Conservation (phyloP, 1,140 invertebrate species). For the Thalassaphorura encarpata region DNA sequence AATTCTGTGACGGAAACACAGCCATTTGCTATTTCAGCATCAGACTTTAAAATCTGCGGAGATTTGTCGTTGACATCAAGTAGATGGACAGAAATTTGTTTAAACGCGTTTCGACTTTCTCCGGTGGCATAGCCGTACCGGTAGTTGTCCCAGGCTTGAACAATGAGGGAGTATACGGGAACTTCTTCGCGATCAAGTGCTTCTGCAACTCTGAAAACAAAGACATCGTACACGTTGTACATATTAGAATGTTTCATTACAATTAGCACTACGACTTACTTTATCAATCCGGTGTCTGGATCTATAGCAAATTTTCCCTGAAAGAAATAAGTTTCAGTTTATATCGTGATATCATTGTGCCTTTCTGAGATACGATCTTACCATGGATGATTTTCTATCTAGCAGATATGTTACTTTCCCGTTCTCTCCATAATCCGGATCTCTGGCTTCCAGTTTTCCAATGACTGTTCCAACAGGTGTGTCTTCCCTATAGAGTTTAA, state of each 20-base stretch:
- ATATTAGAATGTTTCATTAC: too few species aligned
- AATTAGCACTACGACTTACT: conserved; percentile 40
- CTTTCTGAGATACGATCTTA: conserved; percentile 38
- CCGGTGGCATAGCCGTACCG: conserved; percentile 80
- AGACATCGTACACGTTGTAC: not conserved
- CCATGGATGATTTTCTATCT: conserved; percentile 68
- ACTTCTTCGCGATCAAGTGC: conserved; percentile 70
- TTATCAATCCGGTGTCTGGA: conserved; percentile 69
- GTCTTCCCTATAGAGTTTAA: conserved; percentile 60
- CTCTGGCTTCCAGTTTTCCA: conserved; percentile 60
- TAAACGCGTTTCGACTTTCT: conserved; percentile 82
- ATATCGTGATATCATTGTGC: too few species aligned
- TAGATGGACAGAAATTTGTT: conserved; percentile 52
- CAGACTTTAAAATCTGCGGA: conserved; percentile 19
- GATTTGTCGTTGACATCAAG: conserved; percentile 17
- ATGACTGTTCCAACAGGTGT: conserved; percentile 60
- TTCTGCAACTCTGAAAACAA: conserved; percentile 50
- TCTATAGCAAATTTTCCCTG: conserved; percentile 72
- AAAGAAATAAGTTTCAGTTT: conserved; percentile 34
- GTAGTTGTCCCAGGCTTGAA: conserved; percentile 92
- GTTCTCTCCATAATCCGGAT: conserved; percentile 77
- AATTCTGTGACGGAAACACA: conserved; percentile 79
- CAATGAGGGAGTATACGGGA: conserved; percentile 63
- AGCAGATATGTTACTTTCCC: conserved; percentile 82
- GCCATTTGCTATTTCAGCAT: conserved; percentile 40